Evolutionary conservation across 37 sponge, comb jelly and placozoan genomes (phyloP).

Genomic region (Halichondria panicea): DNA sequence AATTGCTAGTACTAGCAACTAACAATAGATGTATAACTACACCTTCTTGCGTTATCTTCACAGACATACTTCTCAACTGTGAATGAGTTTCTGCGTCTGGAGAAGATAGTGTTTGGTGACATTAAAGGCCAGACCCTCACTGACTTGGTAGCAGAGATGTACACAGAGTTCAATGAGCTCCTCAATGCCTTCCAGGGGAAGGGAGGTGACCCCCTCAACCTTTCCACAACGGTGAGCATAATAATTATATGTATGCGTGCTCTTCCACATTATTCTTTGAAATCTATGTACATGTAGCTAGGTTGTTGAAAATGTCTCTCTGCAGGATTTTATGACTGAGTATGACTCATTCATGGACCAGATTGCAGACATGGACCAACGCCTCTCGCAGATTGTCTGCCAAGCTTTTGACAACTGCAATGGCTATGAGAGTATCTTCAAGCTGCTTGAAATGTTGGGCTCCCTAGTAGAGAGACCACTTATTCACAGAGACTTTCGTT

Average conservation of each 20-base stretch:
- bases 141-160: slow-evolving; percentile 71
- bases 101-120: slow-evolving; percentile 94
- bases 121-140: slow-evolving; percentile 78
- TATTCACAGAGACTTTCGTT: slow-evolving; percentile 76
- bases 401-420: slow-evolving; percentile 95
- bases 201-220: slow-evolving; percentile 83
- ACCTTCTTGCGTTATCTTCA: neutral
- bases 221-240: slow-evolving; percentile 58
- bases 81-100: slow-evolving; percentile 80
- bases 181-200: slow-evolving; percentile 62
- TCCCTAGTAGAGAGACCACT: slow-evolving; percentile 87
- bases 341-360: slow-evolving; percentile 70
- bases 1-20: neutral
- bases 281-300: no score
- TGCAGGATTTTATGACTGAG: slow-evolving; percentile 76
- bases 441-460: slow-evolving; percentile 95
- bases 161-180: slow-evolving; percentile 80
- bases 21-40: neutral
- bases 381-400: slow-evolving; percentile 83
- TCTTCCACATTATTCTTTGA: no score
- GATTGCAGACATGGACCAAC: slow-evolving; percentile 76
- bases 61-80: slow-evolving; percentile 81
- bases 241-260: no score
- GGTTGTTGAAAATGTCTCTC: neutral
- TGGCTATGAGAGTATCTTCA: slow-evolving; percentile 78